Conservation (phyloP, 2,797 vertebrate genomes). For the Liasis olivaceus region DNA sequence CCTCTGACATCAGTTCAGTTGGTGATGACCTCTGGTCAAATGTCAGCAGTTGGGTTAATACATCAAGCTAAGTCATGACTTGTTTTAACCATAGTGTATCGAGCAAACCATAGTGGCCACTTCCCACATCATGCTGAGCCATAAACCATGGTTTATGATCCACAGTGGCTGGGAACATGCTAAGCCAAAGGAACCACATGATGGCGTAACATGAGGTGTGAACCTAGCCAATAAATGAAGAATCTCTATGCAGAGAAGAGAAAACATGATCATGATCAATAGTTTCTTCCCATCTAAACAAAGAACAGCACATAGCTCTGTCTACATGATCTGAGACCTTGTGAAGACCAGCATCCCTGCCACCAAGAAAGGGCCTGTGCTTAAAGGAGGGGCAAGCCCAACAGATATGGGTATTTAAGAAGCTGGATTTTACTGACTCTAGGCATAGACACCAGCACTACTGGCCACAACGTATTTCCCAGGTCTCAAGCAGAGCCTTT, state of each 20-base stretch:
- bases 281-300: background rate
- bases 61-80: background rate
- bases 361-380: background rate
- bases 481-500: background rate
- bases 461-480: background rate
- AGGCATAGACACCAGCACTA: background rate
- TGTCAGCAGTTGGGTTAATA: background rate
- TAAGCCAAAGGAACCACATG: background rate
- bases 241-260: background rate
- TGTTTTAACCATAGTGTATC: background rate
- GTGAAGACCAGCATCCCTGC: background rate
- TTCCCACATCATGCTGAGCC: background rate
- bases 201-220: background rate
- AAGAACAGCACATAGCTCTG: background rate
- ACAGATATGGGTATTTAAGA: background rate
- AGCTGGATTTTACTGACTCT: background rate
- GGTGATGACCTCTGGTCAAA: too few relatives aligned
- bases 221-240: background rate
- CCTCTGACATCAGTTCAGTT: background rate
- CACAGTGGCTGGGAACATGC: background rate
- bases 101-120: background rate
- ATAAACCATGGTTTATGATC: background rate
- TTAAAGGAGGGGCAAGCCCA: background rate
- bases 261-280: background rate
- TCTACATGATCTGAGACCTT: background rate